phyloP scores from a whole-genome alignment of 2,113 vertebrate genomes.

The Philantomba maxwellii region DNA sequence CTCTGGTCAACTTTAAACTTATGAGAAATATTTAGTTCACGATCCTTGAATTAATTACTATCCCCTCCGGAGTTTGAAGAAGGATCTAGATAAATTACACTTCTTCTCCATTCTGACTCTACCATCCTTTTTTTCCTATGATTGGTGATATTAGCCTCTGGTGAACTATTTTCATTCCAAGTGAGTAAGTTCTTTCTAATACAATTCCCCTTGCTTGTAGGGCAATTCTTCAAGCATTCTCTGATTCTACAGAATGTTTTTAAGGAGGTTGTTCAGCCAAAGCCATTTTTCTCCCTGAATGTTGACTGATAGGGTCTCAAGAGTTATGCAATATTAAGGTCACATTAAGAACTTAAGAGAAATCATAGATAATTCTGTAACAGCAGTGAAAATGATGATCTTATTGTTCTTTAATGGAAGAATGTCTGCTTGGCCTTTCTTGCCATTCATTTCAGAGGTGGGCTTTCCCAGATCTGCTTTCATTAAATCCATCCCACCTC shows the following conservation, averaged over 20 bases:
- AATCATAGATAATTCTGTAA: background rate
- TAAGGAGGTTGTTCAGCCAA: background rate
- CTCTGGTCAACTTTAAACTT: background rate
- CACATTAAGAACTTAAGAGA: background rate
- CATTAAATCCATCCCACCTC: background rate
- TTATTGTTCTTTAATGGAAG: background rate
- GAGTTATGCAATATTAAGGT: background rate
- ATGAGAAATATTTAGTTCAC: background rate
- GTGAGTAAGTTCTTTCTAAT: background rate
- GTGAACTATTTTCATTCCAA: constrained; percentile 15
- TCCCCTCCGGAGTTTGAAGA: background rate
- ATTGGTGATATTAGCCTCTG: background rate
- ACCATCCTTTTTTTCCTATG: background rate
- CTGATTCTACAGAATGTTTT: background rate
- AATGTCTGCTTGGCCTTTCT: background rate
- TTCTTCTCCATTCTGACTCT: background rate
- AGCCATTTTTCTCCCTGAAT: background rate
- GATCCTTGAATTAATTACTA: background rate
- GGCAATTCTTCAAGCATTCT: background rate
- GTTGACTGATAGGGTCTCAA: background rate
- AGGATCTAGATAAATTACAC: background rate
- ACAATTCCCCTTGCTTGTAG: background rate
- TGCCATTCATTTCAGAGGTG: accelerated
- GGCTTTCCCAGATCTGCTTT: background rate
- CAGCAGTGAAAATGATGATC: background rate